Percentiles rank a stretch among this genome's conserved stretches.
Evolutionary conservation across 2,113 vertebrate genomes (phyloP).

Genomic region (Triplophysa tibetana): DNA sequence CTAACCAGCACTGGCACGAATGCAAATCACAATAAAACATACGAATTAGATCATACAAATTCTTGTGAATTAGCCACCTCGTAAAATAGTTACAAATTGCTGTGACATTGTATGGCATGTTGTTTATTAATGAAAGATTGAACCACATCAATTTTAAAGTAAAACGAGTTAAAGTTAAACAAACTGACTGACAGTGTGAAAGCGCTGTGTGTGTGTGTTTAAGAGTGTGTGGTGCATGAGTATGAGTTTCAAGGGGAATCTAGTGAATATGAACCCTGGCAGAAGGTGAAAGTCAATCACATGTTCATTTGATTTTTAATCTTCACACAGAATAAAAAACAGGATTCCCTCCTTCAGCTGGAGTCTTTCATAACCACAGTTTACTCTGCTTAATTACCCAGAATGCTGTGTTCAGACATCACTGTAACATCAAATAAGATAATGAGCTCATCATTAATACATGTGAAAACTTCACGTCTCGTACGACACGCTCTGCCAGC

Average conservation of each 20-base stretch:
- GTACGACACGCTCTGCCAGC: neutral
- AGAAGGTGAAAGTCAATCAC: constrained; percentile 64
- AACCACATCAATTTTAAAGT: no score
- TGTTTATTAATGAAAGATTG: no score
- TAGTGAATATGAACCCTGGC: constrained; percentile 56
- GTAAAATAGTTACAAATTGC: no score
- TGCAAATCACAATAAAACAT: no score
- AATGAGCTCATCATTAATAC: constrained; percentile 15
- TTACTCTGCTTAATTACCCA: constrained; percentile 73
- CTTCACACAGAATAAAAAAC: constrained; percentile 69
- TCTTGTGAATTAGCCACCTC: no score
- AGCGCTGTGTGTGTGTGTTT: neutral
- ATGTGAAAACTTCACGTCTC: neutral
- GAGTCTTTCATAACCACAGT: constrained; percentile 70
- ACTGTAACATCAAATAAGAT: neutral
- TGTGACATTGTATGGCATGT: no score
- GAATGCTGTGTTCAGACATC: constrained; percentile 51
- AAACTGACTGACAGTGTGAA: constrained; percentile 70
- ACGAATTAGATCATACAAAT: no score
- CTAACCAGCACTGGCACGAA: no score
- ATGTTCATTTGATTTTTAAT: constrained; percentile 62
- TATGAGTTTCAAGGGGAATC: neutral
- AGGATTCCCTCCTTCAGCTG: constrained; percentile 67
- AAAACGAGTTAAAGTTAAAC: constrained; percentile 46
- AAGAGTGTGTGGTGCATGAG: constrained; percentile 8